These are phyloP conservation scores for Hylyphantes graminicola DNA, from an alignment of 1,140 invertebrate species.

Conservation along the genomic window DNA sequence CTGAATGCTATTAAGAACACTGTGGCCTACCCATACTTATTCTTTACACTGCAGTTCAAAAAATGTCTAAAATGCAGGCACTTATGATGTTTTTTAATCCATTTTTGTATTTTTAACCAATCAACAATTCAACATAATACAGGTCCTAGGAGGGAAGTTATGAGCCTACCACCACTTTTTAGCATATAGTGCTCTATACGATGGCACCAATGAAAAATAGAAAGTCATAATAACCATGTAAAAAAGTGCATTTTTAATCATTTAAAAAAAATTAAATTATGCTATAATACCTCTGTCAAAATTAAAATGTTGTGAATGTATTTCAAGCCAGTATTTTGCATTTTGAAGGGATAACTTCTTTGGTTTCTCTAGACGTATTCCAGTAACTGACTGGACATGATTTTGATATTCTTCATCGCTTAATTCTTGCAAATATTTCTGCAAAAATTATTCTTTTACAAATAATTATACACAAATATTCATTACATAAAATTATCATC, in stretches of 20 bases:
- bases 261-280: background rate
- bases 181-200: background rate
- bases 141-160: too few relatives aligned
- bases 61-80: too few relatives aligned
- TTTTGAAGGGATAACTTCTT: conserved; percentile 82
- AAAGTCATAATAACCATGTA: background rate
- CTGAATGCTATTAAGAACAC: too few relatives aligned
- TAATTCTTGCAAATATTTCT: conserved; percentile 77
- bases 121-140: too few relatives aligned
- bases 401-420: conserved; percentile 83
- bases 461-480: background rate
- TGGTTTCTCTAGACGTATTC: conserved; percentile 86
- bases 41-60: too few relatives aligned
- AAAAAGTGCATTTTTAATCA: background rate
- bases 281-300: conserved; percentile 78
- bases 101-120: too few relatives aligned
- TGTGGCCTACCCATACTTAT: too few relatives aligned
- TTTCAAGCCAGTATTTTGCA: conserved; percentile 85
- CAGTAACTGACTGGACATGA: conserved; percentile 83
- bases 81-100: too few relatives aligned
- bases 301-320: conserved; percentile 87
- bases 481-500: background rate
- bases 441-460: conserved; percentile 37
- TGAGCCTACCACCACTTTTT: too few relatives aligned
- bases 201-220: too few relatives aligned